Evolutionary conservation across 1,140 invertebrate genomes (phyloP), one percentile per base, ranked within the genome.

Genomic region (Agrilus planipennis): DNA sequence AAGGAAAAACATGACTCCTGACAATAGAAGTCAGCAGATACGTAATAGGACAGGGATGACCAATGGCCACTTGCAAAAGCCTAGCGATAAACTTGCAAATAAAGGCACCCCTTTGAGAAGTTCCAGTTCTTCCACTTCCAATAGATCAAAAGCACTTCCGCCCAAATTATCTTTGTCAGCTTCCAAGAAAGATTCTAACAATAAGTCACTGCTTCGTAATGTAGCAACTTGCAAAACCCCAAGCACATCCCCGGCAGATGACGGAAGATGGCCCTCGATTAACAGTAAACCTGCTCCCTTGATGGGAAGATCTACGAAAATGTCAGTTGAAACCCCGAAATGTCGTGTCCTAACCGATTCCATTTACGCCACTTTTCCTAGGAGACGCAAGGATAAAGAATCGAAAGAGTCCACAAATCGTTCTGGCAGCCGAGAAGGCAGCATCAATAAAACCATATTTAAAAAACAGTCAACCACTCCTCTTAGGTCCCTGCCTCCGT

Each of bases 331-430:
- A 4, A 14, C 42, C 2, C 29, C 44, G 0, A 49, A 47, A 30
- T 43, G 47, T 7, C 51, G 49, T 38, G 12, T 10, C 20, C 38
- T 47, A 14, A 34, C 45, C 16, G 41, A 51, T 50, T 42, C 55
- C 47, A 77, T 62, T 51, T 84, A 81, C 34, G 82, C 77, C 2
- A 87, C 84, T 0, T 55, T 87, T 7, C 83, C 83, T 0, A 69
- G 84, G n/a, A 68, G 81, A 29, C 68, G 69, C 35, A 68, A 66
- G 74, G 46, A 75, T 67, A 50, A 67, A 57, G 39, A 63, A 44
- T 25, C 65, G 59, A 68, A 25, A 61, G 52, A 38, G 49, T 18
- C 53, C n/a, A 47, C 55, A 39, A 68, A 58, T 45, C 65, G 64
- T 53, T 69, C 64, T 49, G 55, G 52, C 18, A 64, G 52, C 42